Conservation (phyloP, 2,888 invertebrate genomes). For the Tipula helvola region DNA sequence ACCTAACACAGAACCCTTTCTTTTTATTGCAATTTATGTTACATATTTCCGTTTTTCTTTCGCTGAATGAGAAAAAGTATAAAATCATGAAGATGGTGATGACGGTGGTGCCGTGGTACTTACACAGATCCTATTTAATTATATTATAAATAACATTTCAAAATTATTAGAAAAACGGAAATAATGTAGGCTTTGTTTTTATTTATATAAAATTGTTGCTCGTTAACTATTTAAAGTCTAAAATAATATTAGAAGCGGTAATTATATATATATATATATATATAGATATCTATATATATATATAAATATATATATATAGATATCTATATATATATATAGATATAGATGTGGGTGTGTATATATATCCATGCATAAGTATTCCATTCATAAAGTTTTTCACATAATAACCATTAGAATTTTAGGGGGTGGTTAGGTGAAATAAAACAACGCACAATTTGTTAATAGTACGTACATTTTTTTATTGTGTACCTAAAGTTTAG, state of each 20-base stretch:
- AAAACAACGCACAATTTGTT: too few relatives aligned
- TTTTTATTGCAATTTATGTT: not conserved
- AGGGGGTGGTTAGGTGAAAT: too few relatives aligned
- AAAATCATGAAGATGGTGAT: not conserved
- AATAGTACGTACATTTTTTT: too few relatives aligned
- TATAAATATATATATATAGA: not conserved
- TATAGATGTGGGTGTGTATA: not conserved
- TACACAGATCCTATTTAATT: not conserved
- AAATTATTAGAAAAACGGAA: not conserved
- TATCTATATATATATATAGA: not conserved
- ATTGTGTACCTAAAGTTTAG: too few relatives aligned
- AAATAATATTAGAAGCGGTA: not conserved
- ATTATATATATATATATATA: not conserved
- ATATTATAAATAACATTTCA: not conserved
- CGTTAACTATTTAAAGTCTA: not conserved
- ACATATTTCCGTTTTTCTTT: not conserved
- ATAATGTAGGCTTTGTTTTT: not conserved
- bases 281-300: not conserved
- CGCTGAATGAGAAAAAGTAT: not conserved
- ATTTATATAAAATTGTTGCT: too few relatives aligned
- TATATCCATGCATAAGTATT: too few relatives aligned
- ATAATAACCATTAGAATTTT: too few relatives aligned
- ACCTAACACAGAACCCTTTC: not conserved
- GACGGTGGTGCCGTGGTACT: not conserved
- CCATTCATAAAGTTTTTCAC: too few relatives aligned